Percentiles rank a stretch among this genome's conserved stretches.
Evolutionary conservation across 2,888 invertebrate genomes (phyloP).

Genomic region (Scaptomyza caliginosa): DNA sequence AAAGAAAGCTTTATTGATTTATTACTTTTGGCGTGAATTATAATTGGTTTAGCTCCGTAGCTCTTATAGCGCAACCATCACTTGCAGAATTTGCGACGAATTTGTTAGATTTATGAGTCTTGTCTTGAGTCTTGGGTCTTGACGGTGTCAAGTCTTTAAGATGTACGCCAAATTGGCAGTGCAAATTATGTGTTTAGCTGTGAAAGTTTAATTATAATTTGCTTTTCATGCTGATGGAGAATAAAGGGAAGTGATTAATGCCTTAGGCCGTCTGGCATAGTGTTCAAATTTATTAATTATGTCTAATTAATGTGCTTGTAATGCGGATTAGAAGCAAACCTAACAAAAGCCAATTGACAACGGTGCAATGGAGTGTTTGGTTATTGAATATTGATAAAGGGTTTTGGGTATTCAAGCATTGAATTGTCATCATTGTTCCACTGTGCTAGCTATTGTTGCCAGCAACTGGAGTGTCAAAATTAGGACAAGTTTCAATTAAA

Average conservation of each 20-base stretch:
- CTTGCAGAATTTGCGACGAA: slow-evolving; percentile 43
- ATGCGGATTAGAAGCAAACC: slow-evolving; percentile 11
- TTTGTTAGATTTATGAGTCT: slow-evolving; percentile 58
- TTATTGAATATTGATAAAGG: not conserved
- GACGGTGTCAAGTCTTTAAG: slow-evolving; percentile 23
- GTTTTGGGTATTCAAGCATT: too few relatives aligned
- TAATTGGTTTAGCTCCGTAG: slow-evolving; percentile 60
- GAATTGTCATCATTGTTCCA: not conserved
- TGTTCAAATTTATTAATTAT: slow-evolving; percentile 69
- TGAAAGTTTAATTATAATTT: slow-evolving; percentile 51
- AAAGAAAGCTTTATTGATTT: slow-evolving; percentile 64
- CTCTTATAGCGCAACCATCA: slow-evolving; percentile 37
- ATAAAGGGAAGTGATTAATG: slow-evolving; percentile 56
- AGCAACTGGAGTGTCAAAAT: slow-evolving; percentile 19
- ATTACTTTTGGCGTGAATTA: slow-evolving; percentile 62
- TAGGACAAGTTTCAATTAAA: slow-evolving; percentile 47
- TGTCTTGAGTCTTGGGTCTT: slow-evolving; percentile 2
- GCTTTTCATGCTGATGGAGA: slow-evolving; percentile 25
- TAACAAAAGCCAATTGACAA: not conserved
- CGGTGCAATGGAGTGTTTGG: not conserved
- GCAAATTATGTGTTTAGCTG: slow-evolving; percentile 68
- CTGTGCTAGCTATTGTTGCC: slow-evolving; percentile 16
- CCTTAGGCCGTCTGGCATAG: slow-evolving; percentile 37
- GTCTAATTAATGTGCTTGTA: slow-evolving; percentile 53
- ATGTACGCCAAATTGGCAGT: slow-evolving; percentile 15